Evolutionary conservation across 2,888 invertebrate genomes (phyloP).

Genomic region (Mythimna loreyi): DNA sequence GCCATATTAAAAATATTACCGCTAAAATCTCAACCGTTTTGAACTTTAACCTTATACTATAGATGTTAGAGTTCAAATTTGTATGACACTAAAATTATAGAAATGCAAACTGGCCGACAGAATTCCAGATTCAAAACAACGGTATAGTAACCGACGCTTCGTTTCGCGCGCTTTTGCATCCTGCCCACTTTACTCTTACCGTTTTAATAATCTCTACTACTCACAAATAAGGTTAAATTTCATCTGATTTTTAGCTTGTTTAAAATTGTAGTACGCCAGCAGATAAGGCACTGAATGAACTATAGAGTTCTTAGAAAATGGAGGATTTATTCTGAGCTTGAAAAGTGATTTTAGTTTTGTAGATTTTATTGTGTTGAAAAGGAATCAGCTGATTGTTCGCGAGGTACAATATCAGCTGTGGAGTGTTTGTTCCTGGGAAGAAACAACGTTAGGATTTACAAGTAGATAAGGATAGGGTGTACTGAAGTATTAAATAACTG

Average conservation of each 20-base stretch:
- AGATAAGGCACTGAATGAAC: constrained; percentile 61
- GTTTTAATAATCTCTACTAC: background rate
- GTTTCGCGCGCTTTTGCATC: constrained; percentile 65
- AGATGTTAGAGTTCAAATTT: constrained; percentile 32
- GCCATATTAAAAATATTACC: constrained; percentile 38
- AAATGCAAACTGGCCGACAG: constrained; percentile 66
- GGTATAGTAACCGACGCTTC: constrained; percentile 65
- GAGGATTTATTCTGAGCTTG: constrained; percentile 36
- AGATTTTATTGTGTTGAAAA: constrained; percentile 20
- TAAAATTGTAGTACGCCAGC: constrained; percentile 34
- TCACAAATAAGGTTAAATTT: constrained; percentile 25
- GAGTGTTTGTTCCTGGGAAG: background rate
- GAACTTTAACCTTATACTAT: rapidly evolving
- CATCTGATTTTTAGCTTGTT: background rate
- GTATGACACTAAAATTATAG: constrained; percentile 25
- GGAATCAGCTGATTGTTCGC: constrained; percentile 44
- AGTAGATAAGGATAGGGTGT: too few species aligned
- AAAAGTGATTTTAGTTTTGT: constrained; percentile 39
- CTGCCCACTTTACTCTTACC: constrained; percentile 35
- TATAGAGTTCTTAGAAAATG: constrained; percentile 60
- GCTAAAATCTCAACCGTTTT: constrained; percentile 28
- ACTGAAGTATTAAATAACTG: background rate
- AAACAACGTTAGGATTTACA: background rate
- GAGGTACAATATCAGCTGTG: constrained; percentile 36
- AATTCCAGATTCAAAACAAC: constrained; percentile 82